Percentiles rank a stretch among this genome's conserved stretches.
phyloP scores from a whole-genome alignment of 2,113 vertebrate genomes.

The Cathartes aura region DNA sequence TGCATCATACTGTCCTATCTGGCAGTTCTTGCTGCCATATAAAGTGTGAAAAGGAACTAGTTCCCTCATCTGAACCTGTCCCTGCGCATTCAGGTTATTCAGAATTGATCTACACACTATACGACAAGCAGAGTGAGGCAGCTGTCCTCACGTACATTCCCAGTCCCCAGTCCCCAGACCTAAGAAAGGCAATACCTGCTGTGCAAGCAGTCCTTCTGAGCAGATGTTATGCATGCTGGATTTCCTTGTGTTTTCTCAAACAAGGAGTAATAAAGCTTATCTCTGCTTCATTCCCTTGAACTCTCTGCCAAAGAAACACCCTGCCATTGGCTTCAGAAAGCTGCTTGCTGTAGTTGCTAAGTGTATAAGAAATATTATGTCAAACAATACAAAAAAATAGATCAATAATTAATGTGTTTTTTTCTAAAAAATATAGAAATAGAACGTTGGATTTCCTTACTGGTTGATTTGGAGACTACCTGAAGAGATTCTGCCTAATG shows the following conservation, averaged over 20 bases:
- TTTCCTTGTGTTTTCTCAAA: background rate
- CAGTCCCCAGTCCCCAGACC: background rate
- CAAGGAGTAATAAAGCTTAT: background rate
- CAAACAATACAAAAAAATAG: background rate
- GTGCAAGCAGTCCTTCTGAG: background rate
- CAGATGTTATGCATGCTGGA: background rate
- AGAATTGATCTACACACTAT: background rate
- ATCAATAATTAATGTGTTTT: background rate
- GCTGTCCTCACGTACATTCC: background rate
- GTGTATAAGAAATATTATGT: background rate
- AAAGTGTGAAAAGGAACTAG: background rate
- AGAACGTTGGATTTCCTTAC: background rate
- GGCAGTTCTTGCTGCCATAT: background rate
- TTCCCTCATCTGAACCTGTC: background rate
- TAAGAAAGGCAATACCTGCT: background rate
- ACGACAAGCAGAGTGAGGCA: background rate
- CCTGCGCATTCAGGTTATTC: background rate
- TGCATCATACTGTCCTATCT: background rate
- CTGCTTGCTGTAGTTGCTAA: background rate
- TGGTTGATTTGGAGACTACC: background rate
- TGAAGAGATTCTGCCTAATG: background rate
- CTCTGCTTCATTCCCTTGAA: background rate
- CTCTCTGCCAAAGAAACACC: background rate
- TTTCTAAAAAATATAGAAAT: background rate
- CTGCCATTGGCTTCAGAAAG: background rate